A percentile compares a stretch with the other conserved stretches of the same genome.
These are phyloP conservation scores for Leptinotarsa texana DNA, from an alignment of 1,140 invertebrate species.

Conservation along the genomic window DNA sequence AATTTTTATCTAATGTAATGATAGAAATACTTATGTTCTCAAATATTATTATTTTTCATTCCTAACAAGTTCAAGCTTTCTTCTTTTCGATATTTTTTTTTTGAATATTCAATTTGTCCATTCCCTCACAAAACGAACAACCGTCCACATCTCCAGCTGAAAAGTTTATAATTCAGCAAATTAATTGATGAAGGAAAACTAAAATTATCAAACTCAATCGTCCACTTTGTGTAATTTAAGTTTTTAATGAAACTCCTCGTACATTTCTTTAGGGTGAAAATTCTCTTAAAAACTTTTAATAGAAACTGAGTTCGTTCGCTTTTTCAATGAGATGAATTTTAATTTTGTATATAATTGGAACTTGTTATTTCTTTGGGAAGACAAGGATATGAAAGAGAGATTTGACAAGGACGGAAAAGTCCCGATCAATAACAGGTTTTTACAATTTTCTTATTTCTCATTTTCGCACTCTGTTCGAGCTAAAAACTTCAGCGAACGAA, in stretches of 20 bases:
- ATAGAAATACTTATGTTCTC: too few relatives aligned
- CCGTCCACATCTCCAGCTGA: not conserved
- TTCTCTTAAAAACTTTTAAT: constrained; percentile 46
- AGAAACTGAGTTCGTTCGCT: constrained; percentile 44
- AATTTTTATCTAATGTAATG: too few relatives aligned
- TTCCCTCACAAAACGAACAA: too few relatives aligned
- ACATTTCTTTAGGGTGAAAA: constrained; percentile 45
- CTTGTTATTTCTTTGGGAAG: constrained; percentile 47
- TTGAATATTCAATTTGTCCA: too few relatives aligned
- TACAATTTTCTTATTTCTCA: constrained; percentile 23
- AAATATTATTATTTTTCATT: too few relatives aligned
- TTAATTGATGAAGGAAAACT: constrained; percentile 22
- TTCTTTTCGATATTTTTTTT: too few relatives aligned
- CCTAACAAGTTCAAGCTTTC: too few relatives aligned
- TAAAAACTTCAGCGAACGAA: constrained; percentile 11
- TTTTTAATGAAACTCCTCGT: constrained; percentile 45
- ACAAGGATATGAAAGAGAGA: constrained; percentile 39
- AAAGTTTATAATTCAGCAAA: constrained; percentile 16
- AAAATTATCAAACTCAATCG: constrained; percentile 36
- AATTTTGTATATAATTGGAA: constrained; percentile 52
- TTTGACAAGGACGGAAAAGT: constrained; percentile 31
- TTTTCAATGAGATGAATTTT: constrained; percentile 51
- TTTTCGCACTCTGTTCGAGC: constrained; percentile 10
- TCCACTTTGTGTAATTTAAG: constrained; percentile 45
- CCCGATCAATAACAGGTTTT: constrained; percentile 35